A percentile compares a stretch with the other conserved stretches of the same genome.
Evolutionary conservation across 2,888 invertebrate species (phyloP).

Genomic region (Apantesis nais): DNA sequence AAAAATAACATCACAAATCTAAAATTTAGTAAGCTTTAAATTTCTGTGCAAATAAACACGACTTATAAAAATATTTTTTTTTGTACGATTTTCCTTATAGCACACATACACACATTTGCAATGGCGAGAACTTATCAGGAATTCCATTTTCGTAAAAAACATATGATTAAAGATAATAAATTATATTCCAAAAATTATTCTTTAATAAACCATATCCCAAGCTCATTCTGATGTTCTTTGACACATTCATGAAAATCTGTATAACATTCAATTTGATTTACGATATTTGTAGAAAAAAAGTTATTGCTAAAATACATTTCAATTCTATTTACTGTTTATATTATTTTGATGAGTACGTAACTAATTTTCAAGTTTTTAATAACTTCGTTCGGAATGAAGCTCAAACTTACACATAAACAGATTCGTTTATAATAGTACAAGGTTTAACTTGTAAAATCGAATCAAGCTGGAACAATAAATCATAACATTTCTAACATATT

Average conservation of each 20-base stretch:
- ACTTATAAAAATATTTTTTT: too few species aligned
- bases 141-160: too few species aligned
- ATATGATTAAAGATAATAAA: too few species aligned
- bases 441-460: constrained; percentile 3
- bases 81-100: too few species aligned
- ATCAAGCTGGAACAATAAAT: constrained; percentile 3
- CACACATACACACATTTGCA: too few species aligned
- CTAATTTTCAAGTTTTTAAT: constrained; percentile 1
- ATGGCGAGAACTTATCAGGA: too few species aligned
- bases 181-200: too few species aligned
- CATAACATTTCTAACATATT: constrained; percentile 8
- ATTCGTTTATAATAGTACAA: not conserved
- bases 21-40: too few species aligned
- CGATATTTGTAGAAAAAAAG: not conserved
- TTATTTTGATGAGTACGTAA: not conserved
- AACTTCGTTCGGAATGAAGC: constrained; percentile 1
- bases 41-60: too few species aligned
- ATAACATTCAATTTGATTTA: not conserved
- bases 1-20: too few species aligned
- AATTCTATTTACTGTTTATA: not conserved
- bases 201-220: too few species aligned
- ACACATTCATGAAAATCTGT: not conserved
- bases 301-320: not conserved
- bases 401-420: not conserved
- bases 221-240: too few species aligned